Percentiles rank a stretch among this genome's conserved stretches.
phyloP scores from a whole-genome alignment of 2,797 vertebrate genomes.

The Sebastolobus alascanus region DNA sequence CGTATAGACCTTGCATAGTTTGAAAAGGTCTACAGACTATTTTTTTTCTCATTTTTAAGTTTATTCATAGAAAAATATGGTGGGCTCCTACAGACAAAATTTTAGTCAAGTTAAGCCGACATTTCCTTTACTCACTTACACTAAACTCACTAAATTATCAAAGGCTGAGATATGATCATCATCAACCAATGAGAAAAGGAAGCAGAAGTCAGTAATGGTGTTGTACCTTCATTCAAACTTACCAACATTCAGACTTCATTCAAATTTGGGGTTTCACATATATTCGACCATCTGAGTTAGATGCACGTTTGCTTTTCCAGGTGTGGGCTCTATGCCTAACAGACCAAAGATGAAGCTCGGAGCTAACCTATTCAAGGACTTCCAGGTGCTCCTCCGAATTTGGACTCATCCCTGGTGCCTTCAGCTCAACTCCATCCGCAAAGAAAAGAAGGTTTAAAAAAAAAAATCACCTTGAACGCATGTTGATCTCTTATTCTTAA shows the following conservation, averaged over 20 bases:
- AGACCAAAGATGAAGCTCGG: constrained; percentile 25
- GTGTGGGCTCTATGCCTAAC: not conserved
- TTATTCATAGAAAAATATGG: not conserved
- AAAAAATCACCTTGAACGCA: not conserved
- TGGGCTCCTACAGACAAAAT: too few relatives aligned
- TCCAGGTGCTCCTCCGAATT: constrained; percentile 93
- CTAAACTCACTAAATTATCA: not conserved
- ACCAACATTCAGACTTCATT: not conserved
- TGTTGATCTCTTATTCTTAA: not conserved
- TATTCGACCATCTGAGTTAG: not conserved
- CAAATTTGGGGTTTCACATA: not conserved
- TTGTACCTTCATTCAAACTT: too few relatives aligned
- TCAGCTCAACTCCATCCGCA: constrained; percentile 91
- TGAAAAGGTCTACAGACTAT: too few relatives aligned
- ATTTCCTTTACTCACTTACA: not conserved
- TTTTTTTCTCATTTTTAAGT: not conserved
- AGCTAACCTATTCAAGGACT: constrained; percentile 93
- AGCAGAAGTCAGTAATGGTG: not conserved
- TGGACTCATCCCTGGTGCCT: constrained; percentile 99
- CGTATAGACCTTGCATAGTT: too few relatives aligned
- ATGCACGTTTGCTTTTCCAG: constrained; percentile 34
- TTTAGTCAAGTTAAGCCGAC: too few relatives aligned
- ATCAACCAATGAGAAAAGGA: not conserved
- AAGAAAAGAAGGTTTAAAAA: constrained; percentile 90
- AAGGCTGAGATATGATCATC: not conserved